Conservation (phyloP, 2,113 vertebrate genomes). For the Choloepus hoffmanni region DNA sequence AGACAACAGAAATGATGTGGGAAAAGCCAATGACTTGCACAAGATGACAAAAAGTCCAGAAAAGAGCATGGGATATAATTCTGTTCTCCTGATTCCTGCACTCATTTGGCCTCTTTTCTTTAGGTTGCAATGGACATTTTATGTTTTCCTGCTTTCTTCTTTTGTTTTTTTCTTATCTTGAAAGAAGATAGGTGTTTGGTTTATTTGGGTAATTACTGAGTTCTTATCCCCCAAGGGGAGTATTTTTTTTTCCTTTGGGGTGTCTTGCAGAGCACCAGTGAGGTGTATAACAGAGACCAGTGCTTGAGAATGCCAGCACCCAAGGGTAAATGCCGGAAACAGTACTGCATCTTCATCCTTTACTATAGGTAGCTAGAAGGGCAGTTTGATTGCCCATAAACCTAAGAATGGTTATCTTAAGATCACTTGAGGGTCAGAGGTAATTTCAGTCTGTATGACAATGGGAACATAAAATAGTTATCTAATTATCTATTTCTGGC, state of each 20-base stretch:
- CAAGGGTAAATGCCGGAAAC: not conserved
- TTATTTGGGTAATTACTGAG: not conserved
- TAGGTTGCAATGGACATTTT: not conserved
- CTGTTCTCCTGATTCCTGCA: not conserved
- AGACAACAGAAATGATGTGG: not conserved
- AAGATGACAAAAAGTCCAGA: slow-evolving; percentile 12
- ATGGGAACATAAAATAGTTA: not conserved
- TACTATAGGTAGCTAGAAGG: not conserved
- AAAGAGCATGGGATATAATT: not conserved
- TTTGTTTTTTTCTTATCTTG: not conserved
- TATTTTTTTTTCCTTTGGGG: not conserved
- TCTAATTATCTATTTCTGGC: slow-evolving; percentile 21
- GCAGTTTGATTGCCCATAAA: not conserved
- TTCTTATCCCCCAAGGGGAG: not conserved
- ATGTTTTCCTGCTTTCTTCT: not conserved
- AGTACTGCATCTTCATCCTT: not conserved
- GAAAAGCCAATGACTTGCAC: not conserved
- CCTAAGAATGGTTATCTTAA: not conserved
- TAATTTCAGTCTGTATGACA: not conserved
- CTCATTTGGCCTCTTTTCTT: not conserved
- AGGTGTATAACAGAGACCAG: not conserved
- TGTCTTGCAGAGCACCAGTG: not conserved
- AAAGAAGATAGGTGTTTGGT: not conserved
- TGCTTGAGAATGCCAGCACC: not conserved
- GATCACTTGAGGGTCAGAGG: not conserved